phyloP scores from a whole-genome alignment of 2,113 vertebrate species.

The Podocnemis expansa region DNA sequence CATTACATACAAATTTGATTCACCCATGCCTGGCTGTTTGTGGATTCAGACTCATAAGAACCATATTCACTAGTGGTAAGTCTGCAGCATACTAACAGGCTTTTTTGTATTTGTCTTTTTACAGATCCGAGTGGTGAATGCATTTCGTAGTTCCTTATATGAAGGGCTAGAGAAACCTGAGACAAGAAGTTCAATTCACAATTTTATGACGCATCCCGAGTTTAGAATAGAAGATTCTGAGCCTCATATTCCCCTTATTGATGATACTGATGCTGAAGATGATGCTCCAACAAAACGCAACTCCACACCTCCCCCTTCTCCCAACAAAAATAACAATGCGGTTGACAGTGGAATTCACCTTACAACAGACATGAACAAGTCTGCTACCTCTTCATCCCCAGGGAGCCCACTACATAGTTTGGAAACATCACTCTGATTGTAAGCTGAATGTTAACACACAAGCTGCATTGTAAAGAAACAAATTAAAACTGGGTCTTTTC shows the following conservation, averaged over 20 bases:
- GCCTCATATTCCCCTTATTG: conserved; percentile 98
- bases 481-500: conserved; percentile 86
- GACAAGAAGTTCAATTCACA: conserved; percentile 97
- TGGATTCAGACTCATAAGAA: conserved; percentile 85
- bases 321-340: conserved; percentile 99
- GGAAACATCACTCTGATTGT: conserved; percentile 99
- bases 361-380: conserved; percentile 91
- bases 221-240: conserved; percentile 99
- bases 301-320: conserved; percentile 89
- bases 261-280: conserved; percentile 98
- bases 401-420: conserved; percentile 99
- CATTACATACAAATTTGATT: conserved; percentile 84
- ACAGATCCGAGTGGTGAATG: conserved; percentile 99
- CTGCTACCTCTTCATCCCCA: conserved; percentile 91
- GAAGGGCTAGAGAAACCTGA: conserved; percentile 98
- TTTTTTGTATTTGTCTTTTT: conserved; percentile 60
- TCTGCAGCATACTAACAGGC: conserved; percentile 27
- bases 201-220: conserved; percentile 99
- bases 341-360: conserved; percentile 96
- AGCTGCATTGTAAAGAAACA: conserved; percentile 86
- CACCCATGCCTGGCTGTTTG: conserved; percentile 85
- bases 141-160: conserved; percentile 99
- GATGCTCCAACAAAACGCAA: conserved; percentile 97
- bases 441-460: conserved; percentile 85
- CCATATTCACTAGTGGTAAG: conserved; percentile 47